phyloP scores from a whole-genome alignment of 2,888 invertebrate species.

The Octonoba sinensis region DNA sequence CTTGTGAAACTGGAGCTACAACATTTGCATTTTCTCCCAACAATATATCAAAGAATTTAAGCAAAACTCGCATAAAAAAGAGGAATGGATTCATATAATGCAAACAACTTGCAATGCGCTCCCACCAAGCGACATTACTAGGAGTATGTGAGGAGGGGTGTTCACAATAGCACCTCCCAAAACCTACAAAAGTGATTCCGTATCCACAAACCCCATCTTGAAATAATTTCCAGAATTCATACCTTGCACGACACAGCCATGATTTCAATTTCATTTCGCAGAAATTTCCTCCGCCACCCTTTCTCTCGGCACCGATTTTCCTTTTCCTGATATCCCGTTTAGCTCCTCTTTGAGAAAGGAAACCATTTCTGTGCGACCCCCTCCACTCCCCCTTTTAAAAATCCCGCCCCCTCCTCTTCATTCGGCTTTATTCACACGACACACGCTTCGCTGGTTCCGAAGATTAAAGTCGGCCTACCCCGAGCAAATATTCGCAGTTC shows the following conservation, averaged over 20 bases:
- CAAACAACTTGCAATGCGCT: no score
- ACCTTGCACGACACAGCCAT: constrained; percentile 24
- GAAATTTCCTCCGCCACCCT: background rate
- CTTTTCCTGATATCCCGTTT: constrained; percentile 2
- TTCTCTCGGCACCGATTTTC: constrained; percentile 1
- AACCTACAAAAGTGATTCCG: no score
- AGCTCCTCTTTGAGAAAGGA: constrained; percentile 20
- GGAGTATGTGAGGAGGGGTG: no score
- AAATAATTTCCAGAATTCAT: constrained; percentile 10
- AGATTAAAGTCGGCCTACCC: constrained; percentile 55
- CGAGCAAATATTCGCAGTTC: constrained; percentile 28
- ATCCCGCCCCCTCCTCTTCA: constrained; percentile 2
- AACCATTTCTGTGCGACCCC: background rate
- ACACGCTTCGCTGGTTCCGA: constrained; percentile 43
- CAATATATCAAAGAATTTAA: no score
- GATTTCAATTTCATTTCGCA: constrained; percentile 36
- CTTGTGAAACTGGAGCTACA: no score
- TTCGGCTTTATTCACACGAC: constrained; percentile 6
- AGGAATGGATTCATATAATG: no score
- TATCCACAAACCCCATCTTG: background rate
- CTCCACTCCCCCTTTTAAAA: constrained; percentile 8
- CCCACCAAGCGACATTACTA: no score
- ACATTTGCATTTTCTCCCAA: no score
- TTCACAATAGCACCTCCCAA: no score
- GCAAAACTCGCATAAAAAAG: no score